Conservation (phyloP, 1,140 invertebrate genomes). For the Notospermus geniculatus region DNA sequence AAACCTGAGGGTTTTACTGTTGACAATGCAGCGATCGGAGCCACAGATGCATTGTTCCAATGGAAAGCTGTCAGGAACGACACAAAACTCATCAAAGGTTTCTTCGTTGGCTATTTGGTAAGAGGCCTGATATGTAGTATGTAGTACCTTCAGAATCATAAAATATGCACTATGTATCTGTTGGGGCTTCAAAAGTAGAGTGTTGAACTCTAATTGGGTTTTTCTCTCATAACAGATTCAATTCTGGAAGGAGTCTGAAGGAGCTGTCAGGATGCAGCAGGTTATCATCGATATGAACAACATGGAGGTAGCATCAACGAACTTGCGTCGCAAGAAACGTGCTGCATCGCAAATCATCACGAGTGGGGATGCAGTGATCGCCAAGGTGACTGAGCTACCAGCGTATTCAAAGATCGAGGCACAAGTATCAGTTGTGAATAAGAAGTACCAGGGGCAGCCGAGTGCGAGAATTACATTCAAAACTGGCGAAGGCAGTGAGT, state of each 20-base stretch:
- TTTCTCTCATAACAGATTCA: too few relatives aligned
- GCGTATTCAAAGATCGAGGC: constrained; percentile 86
- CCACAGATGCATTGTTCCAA: constrained; percentile 34
- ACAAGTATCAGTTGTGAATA: constrained; percentile 87
- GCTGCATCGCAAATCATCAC: constrained; percentile 3
- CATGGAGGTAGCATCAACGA: too few relatives aligned
- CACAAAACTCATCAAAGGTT: constrained; percentile 30
- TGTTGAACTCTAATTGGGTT: too few relatives aligned
- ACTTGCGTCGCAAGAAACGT: too few relatives aligned
- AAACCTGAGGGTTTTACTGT: constrained; percentile 17
- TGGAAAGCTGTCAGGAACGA: constrained; percentile 39
- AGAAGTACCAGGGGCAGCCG: constrained; percentile 81
- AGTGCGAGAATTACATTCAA: constrained; percentile 82
- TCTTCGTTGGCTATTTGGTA: constrained; percentile 45
- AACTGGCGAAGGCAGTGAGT: constrained; percentile 72
- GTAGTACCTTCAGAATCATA: too few relatives aligned
- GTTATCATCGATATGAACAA: too few relatives aligned
- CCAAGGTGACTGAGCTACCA: constrained; percentile 29
- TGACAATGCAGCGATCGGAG: constrained; percentile 31
- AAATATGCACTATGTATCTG: too few relatives aligned
- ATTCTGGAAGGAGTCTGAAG: too few relatives aligned
- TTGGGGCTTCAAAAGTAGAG: background rate
- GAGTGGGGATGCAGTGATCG: background rate
- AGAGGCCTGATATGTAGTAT: too few relatives aligned
- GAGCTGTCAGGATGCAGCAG: too few relatives aligned